phyloP scores from a whole-genome alignment of 2,888 invertebrate species.

The Junonia oenone region DNA sequence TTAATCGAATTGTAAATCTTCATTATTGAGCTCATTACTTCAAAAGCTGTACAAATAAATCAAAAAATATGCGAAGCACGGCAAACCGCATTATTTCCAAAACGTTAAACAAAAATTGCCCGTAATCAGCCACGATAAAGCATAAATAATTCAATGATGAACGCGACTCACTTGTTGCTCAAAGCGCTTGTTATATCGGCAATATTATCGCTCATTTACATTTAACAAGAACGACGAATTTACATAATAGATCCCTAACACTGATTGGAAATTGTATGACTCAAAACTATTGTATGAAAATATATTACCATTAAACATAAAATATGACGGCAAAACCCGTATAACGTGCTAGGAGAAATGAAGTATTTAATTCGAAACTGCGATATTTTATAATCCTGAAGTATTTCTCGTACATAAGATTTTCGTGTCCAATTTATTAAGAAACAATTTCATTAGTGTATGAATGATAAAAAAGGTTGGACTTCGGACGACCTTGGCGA shows the following conservation, averaged over 20 bases:
- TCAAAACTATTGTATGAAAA: neutral
- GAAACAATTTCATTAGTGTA: no score
- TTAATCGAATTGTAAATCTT: no score
- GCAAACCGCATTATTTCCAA: neutral
- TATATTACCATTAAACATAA: neutral
- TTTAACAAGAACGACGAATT: constrained; percentile 42
- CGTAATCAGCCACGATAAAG: constrained; percentile 5
- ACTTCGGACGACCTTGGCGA: no score
- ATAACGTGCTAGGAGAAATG: neutral
- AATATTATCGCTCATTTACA: constrained; percentile 45
- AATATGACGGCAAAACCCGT: neutral
- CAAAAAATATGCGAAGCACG: neutral
- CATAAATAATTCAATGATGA: constrained; percentile 13
- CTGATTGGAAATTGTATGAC: neutral
- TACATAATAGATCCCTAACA: constrained; percentile 44
- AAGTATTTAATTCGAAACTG: neutral
- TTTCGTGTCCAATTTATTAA: no score
- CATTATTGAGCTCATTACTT: neutral
- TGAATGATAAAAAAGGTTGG: no score
- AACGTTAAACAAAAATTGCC: constrained; percentile 3
- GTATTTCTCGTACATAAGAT: no score
- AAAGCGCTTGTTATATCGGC: constrained; percentile 24
- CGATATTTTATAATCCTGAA: no score
- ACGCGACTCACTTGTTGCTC: constrained; percentile 31
- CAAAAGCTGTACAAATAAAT: neutral